phyloP scores from a whole-genome alignment of 2,797 vertebrate species.

The Lepilemur septentrionalis region DNA sequence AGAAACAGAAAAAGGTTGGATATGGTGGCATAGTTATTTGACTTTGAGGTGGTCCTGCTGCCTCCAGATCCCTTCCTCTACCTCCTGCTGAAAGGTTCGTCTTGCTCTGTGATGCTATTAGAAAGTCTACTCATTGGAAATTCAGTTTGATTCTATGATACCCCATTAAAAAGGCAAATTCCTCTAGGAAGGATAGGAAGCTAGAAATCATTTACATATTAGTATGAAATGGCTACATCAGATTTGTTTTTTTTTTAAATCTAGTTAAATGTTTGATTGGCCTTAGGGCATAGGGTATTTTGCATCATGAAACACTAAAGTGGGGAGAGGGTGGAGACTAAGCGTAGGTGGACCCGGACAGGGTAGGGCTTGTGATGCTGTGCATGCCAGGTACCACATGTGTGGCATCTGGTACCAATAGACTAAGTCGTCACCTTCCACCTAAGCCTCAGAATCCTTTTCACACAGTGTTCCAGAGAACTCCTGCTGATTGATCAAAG shows the following conservation, averaged over 20 bases:
- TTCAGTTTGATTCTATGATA: neutral
- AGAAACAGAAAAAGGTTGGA: neutral
- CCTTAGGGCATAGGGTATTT: neutral
- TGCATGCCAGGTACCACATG: too few species aligned
- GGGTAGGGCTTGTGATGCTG: neutral
- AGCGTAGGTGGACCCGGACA: neutral
- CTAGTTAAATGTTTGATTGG: neutral
- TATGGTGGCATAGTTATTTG: neutral
- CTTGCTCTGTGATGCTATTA: neutral
- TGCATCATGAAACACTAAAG: neutral
- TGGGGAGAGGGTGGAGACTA: neutral
- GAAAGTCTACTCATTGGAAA: neutral
- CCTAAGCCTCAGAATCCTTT: neutral
- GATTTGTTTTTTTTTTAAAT: constrained; percentile 33
- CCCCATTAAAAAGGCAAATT: constrained; percentile 13
- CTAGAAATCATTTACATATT: constrained; percentile 18
- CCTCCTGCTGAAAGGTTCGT: neutral
- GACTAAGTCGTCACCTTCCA: neutral
- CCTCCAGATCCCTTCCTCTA: neutral
- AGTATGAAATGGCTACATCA: constrained; percentile 13
- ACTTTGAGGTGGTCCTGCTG: neutral
- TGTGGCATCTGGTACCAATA: neutral
- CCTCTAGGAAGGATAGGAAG: neutral
- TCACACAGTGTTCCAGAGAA: neutral
- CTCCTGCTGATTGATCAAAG: neutral